Conservation (phyloP, 2,113 vertebrate genomes). For the Corvus moneduloides region DNA sequence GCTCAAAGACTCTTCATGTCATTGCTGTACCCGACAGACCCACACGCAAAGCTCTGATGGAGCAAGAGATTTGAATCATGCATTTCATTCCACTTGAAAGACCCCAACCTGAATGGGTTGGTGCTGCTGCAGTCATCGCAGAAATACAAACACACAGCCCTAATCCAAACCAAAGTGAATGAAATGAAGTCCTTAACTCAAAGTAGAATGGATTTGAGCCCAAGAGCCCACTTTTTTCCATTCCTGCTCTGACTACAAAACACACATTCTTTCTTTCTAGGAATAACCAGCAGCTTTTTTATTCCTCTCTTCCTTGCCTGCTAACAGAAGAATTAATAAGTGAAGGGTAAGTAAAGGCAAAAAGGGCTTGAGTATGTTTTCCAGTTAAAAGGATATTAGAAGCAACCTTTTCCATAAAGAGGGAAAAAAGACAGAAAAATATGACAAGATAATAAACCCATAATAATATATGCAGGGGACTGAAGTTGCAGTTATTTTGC, state of each 20-base stretch:
- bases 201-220: not conserved
- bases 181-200: conserved; percentile 1
- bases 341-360: conserved; percentile 49
- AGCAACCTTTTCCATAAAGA: not conserved
- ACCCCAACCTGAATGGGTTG: not conserved
- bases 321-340: conserved; percentile 21
- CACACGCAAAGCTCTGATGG: not conserved
- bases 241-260: conserved; percentile 3
- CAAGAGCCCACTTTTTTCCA: not conserved
- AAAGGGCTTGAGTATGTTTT: conserved; percentile 27
- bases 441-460: not conserved
- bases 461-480: not conserved
- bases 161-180: not conserved
- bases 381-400: conserved; percentile 45
- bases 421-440: not conserved
- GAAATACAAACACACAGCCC: not conserved
- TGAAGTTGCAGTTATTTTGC: conserved; percentile 12
- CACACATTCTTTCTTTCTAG: conserved; percentile 10
- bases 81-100: conserved; percentile 32
- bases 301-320: not conserved
- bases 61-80: conserved; percentile 7
- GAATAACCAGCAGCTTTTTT: not conserved
- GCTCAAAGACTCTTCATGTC: rapidly evolving
- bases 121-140: not conserved
- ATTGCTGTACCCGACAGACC: not conserved